Conservation (phyloP, 2,888 invertebrate species). For the Xestia rhomboidea region DNA sequence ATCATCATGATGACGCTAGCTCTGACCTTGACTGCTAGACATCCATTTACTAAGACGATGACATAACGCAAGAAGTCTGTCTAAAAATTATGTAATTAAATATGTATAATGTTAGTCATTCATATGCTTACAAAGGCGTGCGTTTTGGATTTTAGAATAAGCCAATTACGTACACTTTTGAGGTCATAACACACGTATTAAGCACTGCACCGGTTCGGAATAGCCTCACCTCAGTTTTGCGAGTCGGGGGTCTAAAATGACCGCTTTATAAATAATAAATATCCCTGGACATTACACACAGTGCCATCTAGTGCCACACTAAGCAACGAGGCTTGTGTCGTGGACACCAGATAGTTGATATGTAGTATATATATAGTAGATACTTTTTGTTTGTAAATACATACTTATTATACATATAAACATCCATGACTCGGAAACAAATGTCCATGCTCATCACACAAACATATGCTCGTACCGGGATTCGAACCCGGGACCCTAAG, state of each 20-base stretch:
- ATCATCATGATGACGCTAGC: conserved; percentile 4
- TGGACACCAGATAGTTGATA: no score
- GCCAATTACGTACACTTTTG: conserved; percentile 12
- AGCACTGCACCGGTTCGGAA: not conserved
- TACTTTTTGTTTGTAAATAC: no score
- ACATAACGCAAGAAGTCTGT: conserved; percentile 34
- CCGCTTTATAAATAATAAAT: no score
- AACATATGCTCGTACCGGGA: no score
- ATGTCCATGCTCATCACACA: no score
- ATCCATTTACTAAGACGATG: conserved; percentile 35
- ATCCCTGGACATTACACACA: no score
- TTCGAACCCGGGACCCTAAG: no score
- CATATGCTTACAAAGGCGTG: conserved; percentile 41
- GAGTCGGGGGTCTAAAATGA: not conserved
- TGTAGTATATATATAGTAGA: no score
- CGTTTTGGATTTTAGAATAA: conserved; percentile 31
- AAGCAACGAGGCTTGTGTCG: no score
- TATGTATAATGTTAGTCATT: conserved; percentile 45
- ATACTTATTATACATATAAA: no score
- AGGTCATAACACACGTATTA: not conserved
- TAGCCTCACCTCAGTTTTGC: not conserved
- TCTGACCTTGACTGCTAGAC: conserved; percentile 38
- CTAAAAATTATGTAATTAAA: conserved; percentile 48
- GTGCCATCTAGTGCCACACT: no score
- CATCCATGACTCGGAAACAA: no score